Evolutionary conservation across 2,113 vertebrate species (phyloP).

Genomic region (Crotalus horridus): DNA sequence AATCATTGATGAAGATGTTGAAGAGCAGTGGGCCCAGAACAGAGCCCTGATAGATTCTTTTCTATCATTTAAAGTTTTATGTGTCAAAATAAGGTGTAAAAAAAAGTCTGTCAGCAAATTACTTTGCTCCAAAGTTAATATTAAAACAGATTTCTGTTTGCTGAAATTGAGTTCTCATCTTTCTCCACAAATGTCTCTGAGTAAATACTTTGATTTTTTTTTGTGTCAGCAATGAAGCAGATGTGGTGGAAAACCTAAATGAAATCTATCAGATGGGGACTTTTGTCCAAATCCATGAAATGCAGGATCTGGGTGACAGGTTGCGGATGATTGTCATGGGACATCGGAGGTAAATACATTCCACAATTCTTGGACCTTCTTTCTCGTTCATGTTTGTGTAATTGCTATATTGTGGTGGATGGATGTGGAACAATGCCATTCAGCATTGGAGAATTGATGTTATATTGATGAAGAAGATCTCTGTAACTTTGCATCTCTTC

Average conservation of each 20-base stretch:
- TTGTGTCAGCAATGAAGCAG: slow-evolving; percentile 82
- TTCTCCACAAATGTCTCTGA: neutral
- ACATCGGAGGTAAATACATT: slow-evolving; percentile 77
- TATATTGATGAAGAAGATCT: neutral
- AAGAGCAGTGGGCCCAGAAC: too few species aligned
- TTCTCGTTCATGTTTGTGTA: neutral
- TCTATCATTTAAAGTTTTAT: neutral
- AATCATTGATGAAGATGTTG: too few species aligned
- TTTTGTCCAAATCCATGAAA: slow-evolving; percentile 97
- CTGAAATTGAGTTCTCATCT: neutral
- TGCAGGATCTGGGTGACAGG: slow-evolving; percentile 98
- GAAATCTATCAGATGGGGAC: slow-evolving; percentile 91
- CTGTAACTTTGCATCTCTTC: neutral
- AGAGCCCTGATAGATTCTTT: neutral
- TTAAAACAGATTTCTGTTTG: neutral
- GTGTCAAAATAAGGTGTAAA: neutral
- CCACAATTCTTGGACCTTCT: neutral
- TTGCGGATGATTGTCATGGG: slow-evolving; percentile 98
- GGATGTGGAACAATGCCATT: too few species aligned
- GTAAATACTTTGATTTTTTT: neutral
- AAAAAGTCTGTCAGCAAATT: neutral
- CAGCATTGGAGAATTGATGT: neutral
- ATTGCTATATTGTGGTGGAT: neutral
- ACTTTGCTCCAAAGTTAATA: neutral
- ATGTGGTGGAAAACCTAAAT: slow-evolving; percentile 87